phyloP scores from a whole-genome alignment of 2,113 vertebrate genomes.

The Hemichromis elongatus region DNA sequence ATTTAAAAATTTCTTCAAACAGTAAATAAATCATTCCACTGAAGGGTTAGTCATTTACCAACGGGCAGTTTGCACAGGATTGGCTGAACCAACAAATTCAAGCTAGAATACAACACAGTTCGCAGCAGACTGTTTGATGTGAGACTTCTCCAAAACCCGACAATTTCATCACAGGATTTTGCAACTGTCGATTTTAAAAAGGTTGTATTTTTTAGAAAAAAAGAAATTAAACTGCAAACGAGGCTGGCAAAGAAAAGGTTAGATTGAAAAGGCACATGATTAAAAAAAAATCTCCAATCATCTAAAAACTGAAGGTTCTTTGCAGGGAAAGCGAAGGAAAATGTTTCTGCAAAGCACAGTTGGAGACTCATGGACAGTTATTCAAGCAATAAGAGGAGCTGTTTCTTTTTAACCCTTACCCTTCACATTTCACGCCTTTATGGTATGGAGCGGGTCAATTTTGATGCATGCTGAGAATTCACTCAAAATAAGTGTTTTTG shows the following conservation, averaged over 20 bases:
- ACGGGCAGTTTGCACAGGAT: background rate
- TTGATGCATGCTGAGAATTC: too few species aligned
- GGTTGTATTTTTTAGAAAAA: background rate
- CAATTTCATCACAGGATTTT: background rate
- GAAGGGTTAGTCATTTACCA: background rate
- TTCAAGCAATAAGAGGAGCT: background rate
- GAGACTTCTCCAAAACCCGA: background rate
- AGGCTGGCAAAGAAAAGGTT: background rate
- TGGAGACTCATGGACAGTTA: background rate
- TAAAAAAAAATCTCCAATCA: background rate
- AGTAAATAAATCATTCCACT: background rate
- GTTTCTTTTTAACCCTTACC: background rate
- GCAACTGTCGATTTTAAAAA: background rate
- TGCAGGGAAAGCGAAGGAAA: background rate
- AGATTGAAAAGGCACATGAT: background rate
- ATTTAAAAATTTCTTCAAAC: background rate
- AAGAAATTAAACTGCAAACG: background rate
- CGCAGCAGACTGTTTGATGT: background rate
- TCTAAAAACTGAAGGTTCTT: background rate
- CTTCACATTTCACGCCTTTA: background rate
- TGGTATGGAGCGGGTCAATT: background rate
- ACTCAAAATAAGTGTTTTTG: too few species aligned
- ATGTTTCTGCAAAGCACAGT: background rate
- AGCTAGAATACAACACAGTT: background rate
- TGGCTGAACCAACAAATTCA: background rate